Evolutionary conservation across 2,888 invertebrate genomes (phyloP).

Genomic region (Calliphora vomitoria): DNA sequence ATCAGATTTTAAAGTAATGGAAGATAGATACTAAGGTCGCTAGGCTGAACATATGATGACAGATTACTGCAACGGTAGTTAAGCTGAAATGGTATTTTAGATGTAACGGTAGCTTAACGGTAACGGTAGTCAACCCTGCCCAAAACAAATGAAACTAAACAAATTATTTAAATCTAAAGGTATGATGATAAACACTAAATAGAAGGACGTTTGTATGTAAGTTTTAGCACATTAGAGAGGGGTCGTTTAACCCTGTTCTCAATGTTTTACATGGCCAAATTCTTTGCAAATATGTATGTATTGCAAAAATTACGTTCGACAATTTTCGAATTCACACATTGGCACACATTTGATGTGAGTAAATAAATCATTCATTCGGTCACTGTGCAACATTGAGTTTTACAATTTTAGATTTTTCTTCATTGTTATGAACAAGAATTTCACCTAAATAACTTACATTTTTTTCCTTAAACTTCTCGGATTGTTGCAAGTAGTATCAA

Average conservation of each 20-base stretch:
- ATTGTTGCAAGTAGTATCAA: not conserved
- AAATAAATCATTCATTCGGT: not conserved
- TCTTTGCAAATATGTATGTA: not conserved
- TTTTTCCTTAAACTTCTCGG: constrained; percentile 19
- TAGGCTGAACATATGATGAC: too few relatives aligned
- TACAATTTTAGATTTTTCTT: constrained; percentile 5
- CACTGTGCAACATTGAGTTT: constrained; percentile 5
- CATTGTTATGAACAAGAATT: not conserved
- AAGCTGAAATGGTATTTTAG: too few relatives aligned
- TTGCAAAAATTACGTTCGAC: not conserved
- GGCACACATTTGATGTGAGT: not conserved
- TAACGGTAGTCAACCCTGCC: too few relatives aligned
- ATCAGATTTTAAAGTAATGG: too few relatives aligned
- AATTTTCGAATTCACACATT: not conserved
- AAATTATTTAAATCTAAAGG: too few relatives aligned
- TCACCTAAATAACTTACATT: constrained; percentile 53
- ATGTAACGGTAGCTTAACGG: too few relatives aligned
- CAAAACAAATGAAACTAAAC: too few relatives aligned
- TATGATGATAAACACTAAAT: too few relatives aligned
- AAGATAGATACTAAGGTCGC: too few relatives aligned
- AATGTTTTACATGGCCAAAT: constrained; percentile 3
- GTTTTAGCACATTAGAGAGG: not conserved
- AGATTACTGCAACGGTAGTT: too few relatives aligned
- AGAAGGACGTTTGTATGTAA: not conserved
- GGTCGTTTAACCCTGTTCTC: not conserved